Conservation (phyloP, 2,113 vertebrate genomes). For the Cavia porcellus region DNA sequence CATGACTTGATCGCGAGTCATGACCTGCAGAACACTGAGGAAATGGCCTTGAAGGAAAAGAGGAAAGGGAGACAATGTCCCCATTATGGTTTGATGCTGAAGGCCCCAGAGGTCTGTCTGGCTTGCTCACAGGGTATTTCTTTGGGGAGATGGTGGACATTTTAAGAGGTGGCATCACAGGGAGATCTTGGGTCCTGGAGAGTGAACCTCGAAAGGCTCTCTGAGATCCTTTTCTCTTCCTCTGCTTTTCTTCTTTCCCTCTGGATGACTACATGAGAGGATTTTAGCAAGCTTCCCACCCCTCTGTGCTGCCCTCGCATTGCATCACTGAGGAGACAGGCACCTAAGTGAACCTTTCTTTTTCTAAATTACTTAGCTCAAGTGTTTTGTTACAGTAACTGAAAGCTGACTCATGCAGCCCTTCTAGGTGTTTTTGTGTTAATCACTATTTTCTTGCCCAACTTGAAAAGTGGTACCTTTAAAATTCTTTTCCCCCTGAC, state of each 20-base stretch:
- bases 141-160: not conserved
- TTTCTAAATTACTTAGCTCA: not conserved
- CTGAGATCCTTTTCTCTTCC: not conserved
- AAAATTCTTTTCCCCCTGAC: not conserved
- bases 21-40: too few relatives aligned
- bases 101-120: accelerated
- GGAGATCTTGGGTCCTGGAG: too few relatives aligned
- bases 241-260: not conserved
- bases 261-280: not conserved
- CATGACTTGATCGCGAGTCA: not conserved
- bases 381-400: not conserved
- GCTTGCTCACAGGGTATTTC: too few relatives aligned
- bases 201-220: not conserved
- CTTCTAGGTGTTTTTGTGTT: not conserved
- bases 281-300: accelerated
- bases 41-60: not conserved
- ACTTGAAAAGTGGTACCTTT: too few relatives aligned
- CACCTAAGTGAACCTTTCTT: not conserved
- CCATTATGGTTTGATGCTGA: not conserved
- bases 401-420: too few relatives aligned
- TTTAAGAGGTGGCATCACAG: too few relatives aligned
- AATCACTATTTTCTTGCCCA: not conserved
- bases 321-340: not conserved
- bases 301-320: not conserved
- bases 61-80: too few relatives aligned